A percentile compares a stretch with the other conserved stretches of the same genome.
Evolutionary conservation across 1,140 invertebrate genomes (phyloP).

Genomic region (Apis laboriosa): DNA sequence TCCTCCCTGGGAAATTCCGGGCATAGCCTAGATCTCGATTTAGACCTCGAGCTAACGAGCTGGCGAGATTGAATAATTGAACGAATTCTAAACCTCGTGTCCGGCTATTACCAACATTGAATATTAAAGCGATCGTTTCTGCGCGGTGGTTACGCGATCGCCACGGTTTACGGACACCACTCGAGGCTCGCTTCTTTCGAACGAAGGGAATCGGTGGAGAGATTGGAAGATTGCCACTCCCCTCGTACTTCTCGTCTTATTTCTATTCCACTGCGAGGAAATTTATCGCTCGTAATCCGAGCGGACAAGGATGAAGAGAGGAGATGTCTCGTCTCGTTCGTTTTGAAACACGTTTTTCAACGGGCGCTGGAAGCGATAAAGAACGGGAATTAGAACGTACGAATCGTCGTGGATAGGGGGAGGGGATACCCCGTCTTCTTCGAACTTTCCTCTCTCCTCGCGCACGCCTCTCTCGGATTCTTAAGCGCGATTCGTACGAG

Average conservation of each 20-base stretch:
- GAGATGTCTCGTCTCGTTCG: not conserved
- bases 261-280: not conserved
- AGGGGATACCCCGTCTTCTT: not conserved
- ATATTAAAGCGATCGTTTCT: conserved; percentile 72
- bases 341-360: not conserved
- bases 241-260: not conserved
- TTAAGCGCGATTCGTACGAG: conserved; percentile 61
- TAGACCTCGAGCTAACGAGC: conserved; percentile 73
- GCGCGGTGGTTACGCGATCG: conserved; percentile 6
- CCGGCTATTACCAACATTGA: conserved; percentile 77
- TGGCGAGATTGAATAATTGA: conserved; percentile 78
- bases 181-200: not conserved
- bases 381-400: conserved; percentile 5
- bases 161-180: not conserved
- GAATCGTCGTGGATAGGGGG: conserved; percentile 1
- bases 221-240: too few species aligned
- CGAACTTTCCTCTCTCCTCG: not conserved
- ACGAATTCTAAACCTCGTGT: conserved; percentile 76
- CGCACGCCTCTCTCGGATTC: conserved; percentile 28
- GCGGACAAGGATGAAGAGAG: too few species aligned
- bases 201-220: too few species aligned
- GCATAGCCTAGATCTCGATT: conserved; percentile 72
- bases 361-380: conserved; percentile 19
- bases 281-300: conserved; percentile 5
- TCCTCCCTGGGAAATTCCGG: conserved; percentile 60